A percentile compares a stretch with the other conserved stretches of the same genome.
Conservation (phyloP, 2,113 vertebrate species). For the Vimba vimba region DNA sequence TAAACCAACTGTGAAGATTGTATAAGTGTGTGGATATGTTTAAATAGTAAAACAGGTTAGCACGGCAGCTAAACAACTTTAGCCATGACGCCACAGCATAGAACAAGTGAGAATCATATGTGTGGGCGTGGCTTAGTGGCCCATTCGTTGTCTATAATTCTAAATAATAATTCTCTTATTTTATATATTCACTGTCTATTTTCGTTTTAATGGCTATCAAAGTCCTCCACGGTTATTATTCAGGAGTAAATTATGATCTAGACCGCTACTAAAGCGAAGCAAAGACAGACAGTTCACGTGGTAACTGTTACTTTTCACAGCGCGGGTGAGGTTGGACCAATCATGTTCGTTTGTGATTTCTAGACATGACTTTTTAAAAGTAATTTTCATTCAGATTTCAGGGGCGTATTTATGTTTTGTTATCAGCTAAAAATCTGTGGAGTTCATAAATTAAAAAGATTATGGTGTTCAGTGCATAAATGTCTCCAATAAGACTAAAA, state of each 20-base stretch:
- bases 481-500: neutral
- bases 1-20: neutral
- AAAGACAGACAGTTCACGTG: neutral
- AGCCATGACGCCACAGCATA: neutral
- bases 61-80: constrained; percentile 2
- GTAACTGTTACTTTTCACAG: neutral
- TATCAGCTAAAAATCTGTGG: neutral
- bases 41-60: constrained; percentile 1
- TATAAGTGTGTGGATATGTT: neutral
- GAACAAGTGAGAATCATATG: neutral
- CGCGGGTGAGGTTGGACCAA: neutral
- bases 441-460: neutral
- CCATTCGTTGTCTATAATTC: neutral
- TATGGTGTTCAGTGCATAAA: neutral
- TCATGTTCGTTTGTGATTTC: neutral
- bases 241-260: neutral
- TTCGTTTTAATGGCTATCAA: neutral
- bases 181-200: neutral
- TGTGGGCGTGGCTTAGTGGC: neutral
- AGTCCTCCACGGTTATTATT: neutral
- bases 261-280: neutral
- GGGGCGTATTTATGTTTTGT: neutral
- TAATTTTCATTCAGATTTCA: neutral
- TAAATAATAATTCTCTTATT: neutral
- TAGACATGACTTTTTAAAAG: neutral